phyloP scores from a whole-genome alignment of 2,113 vertebrate species.

The Centropus unirufus region DNA sequence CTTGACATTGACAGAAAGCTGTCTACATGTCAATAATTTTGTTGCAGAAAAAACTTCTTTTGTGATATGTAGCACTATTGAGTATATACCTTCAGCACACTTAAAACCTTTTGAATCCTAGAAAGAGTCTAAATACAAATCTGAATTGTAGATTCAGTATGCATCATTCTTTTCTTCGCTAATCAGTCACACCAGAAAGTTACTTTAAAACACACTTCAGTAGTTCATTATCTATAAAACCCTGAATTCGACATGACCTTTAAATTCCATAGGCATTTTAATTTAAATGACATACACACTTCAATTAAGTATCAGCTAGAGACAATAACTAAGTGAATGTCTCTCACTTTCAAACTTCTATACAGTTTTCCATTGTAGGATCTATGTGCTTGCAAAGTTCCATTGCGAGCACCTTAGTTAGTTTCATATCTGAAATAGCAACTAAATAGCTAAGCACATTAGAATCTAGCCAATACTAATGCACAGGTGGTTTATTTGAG shows the following conservation, averaged over 20 bases:
- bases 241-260: constrained; percentile 59
- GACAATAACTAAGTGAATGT: constrained; percentile 55
- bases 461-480: not conserved
- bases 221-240: constrained; percentile 31
- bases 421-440: not conserved
- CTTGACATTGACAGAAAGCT: not conserved
- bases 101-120: not conserved
- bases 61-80: not conserved
- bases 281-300: constrained; percentile 28
- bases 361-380: not conserved
- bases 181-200: not conserved
- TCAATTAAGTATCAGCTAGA: constrained; percentile 69
- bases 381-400: not conserved
- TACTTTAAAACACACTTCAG: constrained; percentile 50
- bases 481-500: not conserved
- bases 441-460: not conserved
- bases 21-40: not conserved
- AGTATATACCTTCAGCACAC: not conserved
- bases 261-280: constrained; percentile 57
- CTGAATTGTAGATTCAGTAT: not conserved
- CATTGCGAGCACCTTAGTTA: not conserved
- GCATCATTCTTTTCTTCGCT: not conserved
- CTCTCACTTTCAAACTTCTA: constrained; percentile 57
- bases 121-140: not conserved
- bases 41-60: not conserved